Evolutionary conservation across 2,888 invertebrate species (phyloP), one percentile per base, ranked within the genome.

Genomic region (Eupithecia exiguata): DNA sequence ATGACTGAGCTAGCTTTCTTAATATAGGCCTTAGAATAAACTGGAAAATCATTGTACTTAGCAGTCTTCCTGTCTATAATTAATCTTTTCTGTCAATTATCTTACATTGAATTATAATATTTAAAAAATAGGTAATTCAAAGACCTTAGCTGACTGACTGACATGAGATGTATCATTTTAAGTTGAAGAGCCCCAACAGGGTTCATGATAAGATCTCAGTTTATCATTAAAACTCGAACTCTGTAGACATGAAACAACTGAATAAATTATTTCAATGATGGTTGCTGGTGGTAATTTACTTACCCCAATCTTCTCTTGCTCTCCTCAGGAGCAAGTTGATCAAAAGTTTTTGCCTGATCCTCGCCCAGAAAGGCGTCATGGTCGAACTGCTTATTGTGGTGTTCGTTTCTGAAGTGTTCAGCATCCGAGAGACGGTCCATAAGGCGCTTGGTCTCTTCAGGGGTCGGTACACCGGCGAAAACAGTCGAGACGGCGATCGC

Each of bases 341-440:
- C 99, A 88, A 99, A 99, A 5, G 97, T 97, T 87, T 98, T 98
- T 0, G 99, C 98, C 82, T 96, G 96, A 79, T 98, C 98, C 87
- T 98, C 98, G 0, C 99, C 99, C 16, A 99, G 95, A 89, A 99
- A 99, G 0, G 99, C 99, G 88, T 99, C 99, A 87, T 99, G 99
- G 87, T 99, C 99, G 88, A 98, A 99, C 80, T 98, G 97, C 69
- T 96, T 94, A 89, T 99, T 98, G 84, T 98, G 98, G 76, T 97
- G 96, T 38, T 96, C 97, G 79, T 97, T 96, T 78, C 96, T 95
- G 83, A 96, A 98, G 87, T 99, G 99, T 79, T 97, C 96, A 71
- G 96, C 95, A 79, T 97, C 96, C 78, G 97, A 97, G 7, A 98
- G 94, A 86, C 97, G 95, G 79, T 97, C 96, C 83, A 96, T 90